Conservation (phyloP, 64 coral and sea anemone species). For the Stichodactyla mertensii region DNA sequence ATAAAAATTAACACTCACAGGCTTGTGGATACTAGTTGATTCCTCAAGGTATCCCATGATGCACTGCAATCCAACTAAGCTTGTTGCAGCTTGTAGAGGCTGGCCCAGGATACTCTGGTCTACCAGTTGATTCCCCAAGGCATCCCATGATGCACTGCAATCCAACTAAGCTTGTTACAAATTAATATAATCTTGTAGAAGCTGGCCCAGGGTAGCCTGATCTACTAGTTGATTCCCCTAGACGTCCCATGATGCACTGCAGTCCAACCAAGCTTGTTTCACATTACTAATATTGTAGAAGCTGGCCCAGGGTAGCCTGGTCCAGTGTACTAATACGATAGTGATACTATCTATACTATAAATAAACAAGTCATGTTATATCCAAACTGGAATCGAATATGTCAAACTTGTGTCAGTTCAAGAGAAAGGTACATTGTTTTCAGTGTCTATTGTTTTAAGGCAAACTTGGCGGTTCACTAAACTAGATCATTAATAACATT, state of each 20-base stretch:
- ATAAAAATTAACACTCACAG: neutral
- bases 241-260: neutral
- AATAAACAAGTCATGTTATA: conserved; percentile 11
- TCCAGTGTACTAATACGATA: conserved; percentile 12
- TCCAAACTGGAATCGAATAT: conserved; percentile 34
- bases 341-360: neutral
- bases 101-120: neutral
- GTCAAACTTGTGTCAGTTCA: conserved; percentile 31
- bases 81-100: neutral
- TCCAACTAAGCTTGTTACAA: neutral
- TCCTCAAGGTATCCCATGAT: neutral
- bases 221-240: neutral
- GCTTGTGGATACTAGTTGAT: neutral
- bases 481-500: no score
- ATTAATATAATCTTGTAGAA: neutral
- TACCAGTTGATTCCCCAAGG: neutral
- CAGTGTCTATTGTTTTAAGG: conserved; percentile 15
- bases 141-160: conserved; percentile 1
- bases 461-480: conserved; percentile 4
- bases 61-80: neutral
- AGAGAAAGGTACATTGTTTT: conserved; percentile 34
- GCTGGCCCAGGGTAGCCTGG: neutral
- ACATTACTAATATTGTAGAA: neutral
- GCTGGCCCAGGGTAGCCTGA: neutral
- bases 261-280: neutral